Conservation (phyloP, 2,797 vertebrate genomes). For the Knipowitschia caucasica region DNA sequence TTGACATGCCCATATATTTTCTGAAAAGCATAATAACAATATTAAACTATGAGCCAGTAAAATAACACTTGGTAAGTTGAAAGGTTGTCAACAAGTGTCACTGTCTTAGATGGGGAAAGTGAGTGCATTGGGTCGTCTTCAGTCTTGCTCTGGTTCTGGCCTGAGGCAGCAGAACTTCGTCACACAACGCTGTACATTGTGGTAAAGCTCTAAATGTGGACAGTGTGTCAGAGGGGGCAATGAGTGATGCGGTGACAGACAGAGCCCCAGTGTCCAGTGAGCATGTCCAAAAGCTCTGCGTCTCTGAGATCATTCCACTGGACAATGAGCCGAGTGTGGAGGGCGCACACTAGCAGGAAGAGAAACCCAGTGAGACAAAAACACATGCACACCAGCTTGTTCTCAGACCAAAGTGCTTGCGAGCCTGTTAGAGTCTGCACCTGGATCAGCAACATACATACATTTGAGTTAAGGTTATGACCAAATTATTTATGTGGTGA, state of each 20-base stretch:
- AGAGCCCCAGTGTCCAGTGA: constrained; percentile 64
- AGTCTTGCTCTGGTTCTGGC: constrained; percentile 42
- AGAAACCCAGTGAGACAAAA: constrained; percentile 65
- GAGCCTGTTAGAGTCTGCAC: constrained; percentile 34
- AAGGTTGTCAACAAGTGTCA: background rate
- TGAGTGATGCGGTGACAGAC: constrained; percentile 69
- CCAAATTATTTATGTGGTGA: too few relatives aligned
- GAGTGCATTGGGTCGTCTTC: constrained; percentile 33
- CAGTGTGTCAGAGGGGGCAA: constrained; percentile 69
- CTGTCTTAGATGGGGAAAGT: constrained; percentile 35
- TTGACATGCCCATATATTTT: too few relatives aligned
- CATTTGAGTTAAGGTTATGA: background rate
- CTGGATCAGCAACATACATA: constrained; percentile 23
- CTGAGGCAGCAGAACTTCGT: constrained; percentile 52
- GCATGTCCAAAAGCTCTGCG: constrained; percentile 44
- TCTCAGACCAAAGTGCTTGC: constrained; percentile 2
- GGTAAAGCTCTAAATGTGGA: constrained; percentile 74
- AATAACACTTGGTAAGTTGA: background rate
- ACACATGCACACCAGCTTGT: constrained; percentile 46
- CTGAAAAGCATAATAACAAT: too few relatives aligned
- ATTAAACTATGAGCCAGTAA: background rate
- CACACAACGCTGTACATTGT: constrained; percentile 77
- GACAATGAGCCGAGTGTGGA: constrained; percentile 78
- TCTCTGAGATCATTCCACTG: constrained; percentile 74
- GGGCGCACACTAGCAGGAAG: constrained; percentile 55